phyloP scores from a whole-genome alignment of 1,140 invertebrate genomes.

The Meloidogyne exigua region DNA sequence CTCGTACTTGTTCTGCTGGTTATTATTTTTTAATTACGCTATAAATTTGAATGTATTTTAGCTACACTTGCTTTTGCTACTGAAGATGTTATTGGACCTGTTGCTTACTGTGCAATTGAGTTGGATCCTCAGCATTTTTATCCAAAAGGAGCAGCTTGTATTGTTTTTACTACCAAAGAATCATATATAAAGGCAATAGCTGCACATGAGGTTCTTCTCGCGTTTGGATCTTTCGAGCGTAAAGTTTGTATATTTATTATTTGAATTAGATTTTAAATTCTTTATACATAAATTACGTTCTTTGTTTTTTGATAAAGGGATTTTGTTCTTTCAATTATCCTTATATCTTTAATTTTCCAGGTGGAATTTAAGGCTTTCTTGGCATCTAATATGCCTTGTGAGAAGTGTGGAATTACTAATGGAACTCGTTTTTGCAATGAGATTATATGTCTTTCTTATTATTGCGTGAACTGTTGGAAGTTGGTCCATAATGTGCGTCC shows the following conservation, averaged over 20 bases:
- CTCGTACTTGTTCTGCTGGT: slow-evolving; percentile 36
- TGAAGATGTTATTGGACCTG: slow-evolving; percentile 21
- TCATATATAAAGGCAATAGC: slow-evolving; percentile 29
- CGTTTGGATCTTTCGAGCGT: slow-evolving; percentile 18
- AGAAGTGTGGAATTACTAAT: slow-evolving; percentile 28
- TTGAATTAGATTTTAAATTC: background rate
- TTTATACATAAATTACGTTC: background rate
- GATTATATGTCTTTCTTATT: slow-evolving; percentile 35
- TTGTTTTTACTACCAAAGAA: slow-evolving; percentile 32
- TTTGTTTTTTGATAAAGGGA: background rate
- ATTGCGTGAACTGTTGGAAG: slow-evolving; percentile 36
- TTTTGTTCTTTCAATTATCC: too few relatives aligned
- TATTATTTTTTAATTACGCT: background rate
- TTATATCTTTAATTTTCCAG: background rate
- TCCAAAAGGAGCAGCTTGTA: slow-evolving; percentile 32
- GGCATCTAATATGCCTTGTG: slow-evolving; percentile 33
- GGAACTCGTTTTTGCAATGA: slow-evolving; percentile 31
- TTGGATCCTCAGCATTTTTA: slow-evolving; percentile 22
- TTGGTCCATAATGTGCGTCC: slow-evolving; percentile 19
- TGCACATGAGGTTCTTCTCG: slow-evolving; percentile 26
- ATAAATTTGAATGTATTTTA: background rate
- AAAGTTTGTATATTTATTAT: slow-evolving; percentile 20
- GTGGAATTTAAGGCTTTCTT: slow-evolving; percentile 35
- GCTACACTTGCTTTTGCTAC: slow-evolving; percentile 16
- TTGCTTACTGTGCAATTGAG: slow-evolving; percentile 35